Evolutionary conservation across 2,888 invertebrate genomes (phyloP), one percentile per base, ranked within the genome.

Genomic region (Alcis repandata): DNA sequence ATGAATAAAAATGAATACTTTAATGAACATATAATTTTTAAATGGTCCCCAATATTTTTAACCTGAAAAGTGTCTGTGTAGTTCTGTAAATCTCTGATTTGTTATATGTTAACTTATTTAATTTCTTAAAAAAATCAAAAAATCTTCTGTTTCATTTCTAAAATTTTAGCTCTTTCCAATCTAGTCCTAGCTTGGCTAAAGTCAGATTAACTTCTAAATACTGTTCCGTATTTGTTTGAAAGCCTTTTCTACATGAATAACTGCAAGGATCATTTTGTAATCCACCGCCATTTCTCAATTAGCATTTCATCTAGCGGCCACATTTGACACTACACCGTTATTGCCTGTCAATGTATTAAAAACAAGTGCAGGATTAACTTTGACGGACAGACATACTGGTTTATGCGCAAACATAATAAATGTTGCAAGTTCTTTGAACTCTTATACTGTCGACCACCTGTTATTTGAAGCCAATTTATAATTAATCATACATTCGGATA

Each of bases 271-370:
- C 38, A 22, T 41, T 61, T 38, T 27, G 19, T 49, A 54, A 56
- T 54, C 52, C 15, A 15, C 32, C 48, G 57, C 60, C 53, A 60
- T 41, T 52, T 67, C 43, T 36, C 53, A 65, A 65, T 65, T 63
- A 53, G 33, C 22, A 63, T 62, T 69, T 20, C 58, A 54, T 57
- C 8, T 74, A 74, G 73, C 70, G 67, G 69, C 56, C 15, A 17
- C 49, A 27, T 68, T 19, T 74, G 76, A 75, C 75, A 76, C 68
- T 17, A 15, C 10, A 46, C 82, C 75, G 80, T 79, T 81, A 80
- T 63, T 45, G 52, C 45, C 65, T 75, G 74, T 74, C 75, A 78
- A 65, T 67, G 32, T 46, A 46, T 52, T 51, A 60, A 68, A 66
- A 70, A 69, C 68, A 60, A 52, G 69, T 56, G 60, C 66, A 51